Percentiles rank a stretch among this genome's conserved stretches.
Evolutionary conservation across 2,113 vertebrate species (phyloP).

Genomic region (Anolis sagrei): DNA sequence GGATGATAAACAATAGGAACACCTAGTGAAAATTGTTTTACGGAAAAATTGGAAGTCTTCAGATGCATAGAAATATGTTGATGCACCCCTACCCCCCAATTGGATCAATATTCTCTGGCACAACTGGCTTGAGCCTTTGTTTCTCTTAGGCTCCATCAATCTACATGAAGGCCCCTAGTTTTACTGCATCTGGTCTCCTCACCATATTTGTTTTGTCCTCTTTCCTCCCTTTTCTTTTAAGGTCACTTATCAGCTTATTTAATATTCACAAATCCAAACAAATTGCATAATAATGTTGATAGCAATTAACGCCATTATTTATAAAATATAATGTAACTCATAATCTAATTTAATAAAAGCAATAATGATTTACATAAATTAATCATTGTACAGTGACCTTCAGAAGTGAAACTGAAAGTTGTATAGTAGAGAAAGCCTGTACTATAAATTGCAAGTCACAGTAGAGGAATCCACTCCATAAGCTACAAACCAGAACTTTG

Average conservation of each 20-base stretch:
- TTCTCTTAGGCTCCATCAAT: background rate
- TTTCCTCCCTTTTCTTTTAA: background rate
- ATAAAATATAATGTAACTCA: slow-evolving; percentile 7
- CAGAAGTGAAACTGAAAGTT: background rate
- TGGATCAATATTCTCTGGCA: background rate
- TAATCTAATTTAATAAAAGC: background rate
- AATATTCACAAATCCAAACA: background rate
- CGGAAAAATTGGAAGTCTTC: background rate
- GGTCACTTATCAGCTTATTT: background rate
- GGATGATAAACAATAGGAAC: background rate
- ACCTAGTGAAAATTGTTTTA: background rate
- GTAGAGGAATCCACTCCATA: too few relatives aligned
- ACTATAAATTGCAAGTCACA: background rate
- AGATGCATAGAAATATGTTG: background rate
- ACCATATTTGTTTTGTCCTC: background rate
- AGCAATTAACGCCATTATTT: background rate
- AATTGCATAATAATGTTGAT: background rate
- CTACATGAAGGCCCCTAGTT: background rate
- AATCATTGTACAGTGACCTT: background rate
- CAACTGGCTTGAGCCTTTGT: background rate
- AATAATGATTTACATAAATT: background rate
- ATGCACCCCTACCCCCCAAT: background rate
- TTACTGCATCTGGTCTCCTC: background rate
- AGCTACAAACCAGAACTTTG: background rate
- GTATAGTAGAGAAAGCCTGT: background rate